Evolutionary conservation across 2,113 vertebrate species (phyloP), one percentile per base, ranked within the genome.

Genomic region (Puma concolor): DNA sequence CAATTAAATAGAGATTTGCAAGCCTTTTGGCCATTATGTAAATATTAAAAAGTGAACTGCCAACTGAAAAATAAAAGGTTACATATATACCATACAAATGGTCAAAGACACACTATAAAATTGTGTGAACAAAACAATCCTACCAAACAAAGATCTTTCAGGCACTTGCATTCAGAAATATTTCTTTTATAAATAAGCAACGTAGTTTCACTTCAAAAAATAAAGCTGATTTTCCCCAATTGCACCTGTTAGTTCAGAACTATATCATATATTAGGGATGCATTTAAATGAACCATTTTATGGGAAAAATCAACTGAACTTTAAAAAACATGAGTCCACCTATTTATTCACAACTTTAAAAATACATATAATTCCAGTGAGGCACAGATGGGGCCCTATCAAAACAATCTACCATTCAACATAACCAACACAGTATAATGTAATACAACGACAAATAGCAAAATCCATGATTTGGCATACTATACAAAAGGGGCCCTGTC

Each of bases 401-500:
- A 66, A 88, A 92, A 96, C 77, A 66, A 14, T 88, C 90, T 66
- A 77, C 38, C 50, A 36, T 41, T 72, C 63, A 41, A 12, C 38
- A 95, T 16, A 64, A 94, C 31, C 44, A 71, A 95, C 38, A 88
- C 50, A 69, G 77, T 13, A 33, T 13, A 71, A 89, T 4, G 81
- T 16, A 52, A 63, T 94, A 96, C 88, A 50, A 96, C 15, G 15
- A 85, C 54, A 33, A 54, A 91, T 85, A 92, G 50, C 5, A 95
- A 95, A 96, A 82, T 38, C 72, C 6, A 97, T 41, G 3, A 97
- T 98, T 93, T 96, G 95, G 86, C 82, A 95, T 79, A 71, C 99
- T 99, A 99, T 97, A 99, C 99, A 98, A 99, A 99, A 95, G 79
- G 64, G 90, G 82, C 66, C 88, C 93, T 54, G 64, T 94, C 91